These are phyloP conservation scores for Leptogaster cylindrica DNA, from an alignment of 2,888 invertebrate species.

Conservation along the genomic window DNA sequence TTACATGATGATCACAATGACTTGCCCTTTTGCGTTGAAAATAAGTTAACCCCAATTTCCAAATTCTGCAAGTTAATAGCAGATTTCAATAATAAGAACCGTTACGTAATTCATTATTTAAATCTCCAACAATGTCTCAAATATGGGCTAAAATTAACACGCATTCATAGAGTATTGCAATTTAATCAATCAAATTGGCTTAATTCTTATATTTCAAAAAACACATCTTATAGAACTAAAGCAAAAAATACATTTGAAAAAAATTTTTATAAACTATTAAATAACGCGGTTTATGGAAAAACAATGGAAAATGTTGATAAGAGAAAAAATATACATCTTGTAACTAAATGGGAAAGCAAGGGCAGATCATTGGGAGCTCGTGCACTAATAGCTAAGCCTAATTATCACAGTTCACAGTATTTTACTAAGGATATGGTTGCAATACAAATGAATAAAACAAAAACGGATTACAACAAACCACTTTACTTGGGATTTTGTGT, in stretches of 20 bases:
- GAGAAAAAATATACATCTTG: slow-evolving; percentile 46
- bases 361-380: slow-evolving; percentile 45
- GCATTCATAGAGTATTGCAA: slow-evolving; percentile 52
- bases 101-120: slow-evolving; percentile 53
- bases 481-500: slow-evolving; percentile 40
- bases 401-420: slow-evolving; percentile 37
- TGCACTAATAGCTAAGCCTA: slow-evolving; percentile 40
- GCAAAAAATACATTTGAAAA: slow-evolving; percentile 1
- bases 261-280: slow-evolving; percentile 10
- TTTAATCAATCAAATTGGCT: slow-evolving; percentile 51
- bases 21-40: slow-evolving; percentile 53
- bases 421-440: slow-evolving; percentile 26
- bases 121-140: slow-evolving; percentile 51
- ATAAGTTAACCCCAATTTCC: slow-evolving; percentile 24
- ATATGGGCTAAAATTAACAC: slow-evolving; percentile 51
- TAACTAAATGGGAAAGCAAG: slow-evolving; percentile 43
- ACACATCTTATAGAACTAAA: neutral
- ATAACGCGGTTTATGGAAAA: slow-evolving; percentile 39
- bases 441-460: slow-evolving; percentile 31
- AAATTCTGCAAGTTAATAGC: neutral
- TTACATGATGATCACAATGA: slow-evolving; percentile 54
- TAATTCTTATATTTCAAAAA: neutral
- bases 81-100: no score
- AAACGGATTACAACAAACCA: slow-evolving; percentile 43
- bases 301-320: slow-evolving; percentile 49